Conservation (phyloP, 2,797 vertebrate species). For the Hemibagrus guttatus region DNA sequence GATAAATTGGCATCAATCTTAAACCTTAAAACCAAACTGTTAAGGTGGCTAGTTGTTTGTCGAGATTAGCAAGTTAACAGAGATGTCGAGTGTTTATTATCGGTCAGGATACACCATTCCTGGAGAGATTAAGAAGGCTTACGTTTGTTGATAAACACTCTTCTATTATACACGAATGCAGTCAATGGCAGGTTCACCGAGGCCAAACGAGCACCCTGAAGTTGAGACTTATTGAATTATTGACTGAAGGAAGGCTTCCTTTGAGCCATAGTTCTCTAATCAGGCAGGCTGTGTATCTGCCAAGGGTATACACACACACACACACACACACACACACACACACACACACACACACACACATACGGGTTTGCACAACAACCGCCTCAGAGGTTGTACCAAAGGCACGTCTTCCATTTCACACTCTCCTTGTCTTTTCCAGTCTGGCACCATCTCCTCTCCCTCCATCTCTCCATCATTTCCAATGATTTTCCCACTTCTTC, state of each 20-base stretch:
- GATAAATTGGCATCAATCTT: neutral
- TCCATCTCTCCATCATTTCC: slow-evolving; percentile 32
- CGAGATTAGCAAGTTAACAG: neutral
- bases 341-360: slow-evolving; percentile 23
- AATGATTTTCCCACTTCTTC: slow-evolving; percentile 43
- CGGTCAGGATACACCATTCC: neutral
- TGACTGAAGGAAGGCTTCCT: slow-evolving; percentile 19
- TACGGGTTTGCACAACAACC: neutral
- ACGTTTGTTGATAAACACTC: slow-evolving; percentile 19
- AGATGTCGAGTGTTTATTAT: neutral
- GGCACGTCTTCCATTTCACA: slow-evolving; percentile 24
- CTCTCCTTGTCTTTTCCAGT: slow-evolving; percentile 38
- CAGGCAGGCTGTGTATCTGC: slow-evolving; percentile 13
- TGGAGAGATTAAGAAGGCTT: slow-evolving; percentile 1
- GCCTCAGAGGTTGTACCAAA: slow-evolving; percentile 33
- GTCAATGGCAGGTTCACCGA: slow-evolving; percentile 14
- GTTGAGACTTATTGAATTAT: slow-evolving; percentile 35
- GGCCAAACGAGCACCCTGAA: slow-evolving; percentile 11
- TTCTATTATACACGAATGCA: slow-evolving; percentile 22
- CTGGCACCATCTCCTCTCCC: neutral
- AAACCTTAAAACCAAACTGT: neutral
- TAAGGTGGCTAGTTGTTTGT: neutral
- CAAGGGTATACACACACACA: slow-evolving; percentile 16
- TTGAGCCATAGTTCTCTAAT: slow-evolving; percentile 31
- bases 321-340: slow-evolving; percentile 9